Evolutionary conservation across 2,888 invertebrate genomes (phyloP), one percentile per base, ranked within the genome.

Genomic region (Argyresthia albistria): DNA sequence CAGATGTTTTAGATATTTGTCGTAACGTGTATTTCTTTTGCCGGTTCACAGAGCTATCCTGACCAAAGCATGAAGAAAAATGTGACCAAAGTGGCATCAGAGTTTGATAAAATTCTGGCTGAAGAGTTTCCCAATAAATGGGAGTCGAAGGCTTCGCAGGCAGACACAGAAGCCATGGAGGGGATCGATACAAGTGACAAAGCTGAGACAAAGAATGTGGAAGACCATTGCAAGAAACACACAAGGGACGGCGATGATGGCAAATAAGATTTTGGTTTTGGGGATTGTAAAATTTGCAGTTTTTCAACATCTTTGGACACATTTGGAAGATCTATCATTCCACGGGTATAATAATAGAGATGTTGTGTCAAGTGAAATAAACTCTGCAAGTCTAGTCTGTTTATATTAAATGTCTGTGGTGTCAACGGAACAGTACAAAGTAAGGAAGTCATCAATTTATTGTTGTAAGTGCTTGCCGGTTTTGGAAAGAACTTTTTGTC

Each of bases 391-490:
- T 25, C 25, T 25, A 25, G 25, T 25, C 25, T 25, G 25, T 25
- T 25, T 25, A 25, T 25, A 25, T 2, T 63, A 86, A 86, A 86
- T 86, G 84, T 82, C 78, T 80, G 86, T 86, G 83, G 68, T 65
- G 79, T 77, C 71, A 81, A 75, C 86, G 64, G 84, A 81, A 76
- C 84, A 14, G 81, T 73, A 25, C 2, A 74, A 76, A 78, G 79
- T 84, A 83, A 84, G 84, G 76, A 48, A 12, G 15, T 78, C 79
- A 76, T 73, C 69, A 69, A 69, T 70, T 75, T 71, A 80, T 73
- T 78, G 66, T 77, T 52, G 66, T 84, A 82, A 83, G 81, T 65
- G 76, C 81, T 82, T 82, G 81, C 78, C 80, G 76, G 70, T 79
- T 77, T 81, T 83, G 80, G 46, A 43, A 16, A 39, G 54, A 37